phyloP scores from a whole-genome alignment of 37 sponge, comb jelly and placozoan species.

The Haliclona indistincta region DNA sequence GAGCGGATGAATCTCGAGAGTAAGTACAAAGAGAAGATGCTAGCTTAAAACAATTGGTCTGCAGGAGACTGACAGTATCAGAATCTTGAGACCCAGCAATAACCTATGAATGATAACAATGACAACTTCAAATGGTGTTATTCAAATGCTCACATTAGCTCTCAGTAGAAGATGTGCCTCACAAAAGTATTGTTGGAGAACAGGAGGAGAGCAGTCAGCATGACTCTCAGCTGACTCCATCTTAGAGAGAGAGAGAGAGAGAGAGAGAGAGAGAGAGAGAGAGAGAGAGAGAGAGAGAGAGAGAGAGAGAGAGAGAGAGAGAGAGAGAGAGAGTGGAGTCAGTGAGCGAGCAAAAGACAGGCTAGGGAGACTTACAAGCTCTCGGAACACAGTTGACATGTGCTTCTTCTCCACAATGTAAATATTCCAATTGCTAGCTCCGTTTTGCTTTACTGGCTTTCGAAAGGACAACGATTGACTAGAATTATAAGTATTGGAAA shows the following conservation, averaged over 20 bases:
- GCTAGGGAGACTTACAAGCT: constrained; percentile 53
- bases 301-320: neutral
- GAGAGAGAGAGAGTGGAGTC: neutral
- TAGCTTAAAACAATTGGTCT: constrained; percentile 31
- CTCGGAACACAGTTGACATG: constrained; percentile 24
- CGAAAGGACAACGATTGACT: constrained; percentile 48
- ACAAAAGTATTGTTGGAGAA: constrained; percentile 39
- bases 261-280: neutral
- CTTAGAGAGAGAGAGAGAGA: constrained; percentile 13
- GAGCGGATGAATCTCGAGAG: neutral
- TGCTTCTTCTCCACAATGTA: constrained; percentile 44
- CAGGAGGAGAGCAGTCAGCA: constrained; percentile 44
- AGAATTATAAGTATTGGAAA: neutral
- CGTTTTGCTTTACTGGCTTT: neutral
- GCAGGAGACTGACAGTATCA: neutral
- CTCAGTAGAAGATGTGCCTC: constrained; percentile 53
- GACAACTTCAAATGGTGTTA: neutral
- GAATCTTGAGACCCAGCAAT: neutral
- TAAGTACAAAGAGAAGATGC: constrained; percentile 46
- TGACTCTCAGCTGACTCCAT: constrained; percentile 17
- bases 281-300: neutral
- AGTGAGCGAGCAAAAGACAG: neutral
- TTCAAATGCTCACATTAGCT: neutral
- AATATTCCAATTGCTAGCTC: constrained; percentile 46
- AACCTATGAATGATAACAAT: neutral